Evolutionary conservation across 2,797 vertebrate species (phyloP).

Genomic region (Nannoperca obscura): DNA sequence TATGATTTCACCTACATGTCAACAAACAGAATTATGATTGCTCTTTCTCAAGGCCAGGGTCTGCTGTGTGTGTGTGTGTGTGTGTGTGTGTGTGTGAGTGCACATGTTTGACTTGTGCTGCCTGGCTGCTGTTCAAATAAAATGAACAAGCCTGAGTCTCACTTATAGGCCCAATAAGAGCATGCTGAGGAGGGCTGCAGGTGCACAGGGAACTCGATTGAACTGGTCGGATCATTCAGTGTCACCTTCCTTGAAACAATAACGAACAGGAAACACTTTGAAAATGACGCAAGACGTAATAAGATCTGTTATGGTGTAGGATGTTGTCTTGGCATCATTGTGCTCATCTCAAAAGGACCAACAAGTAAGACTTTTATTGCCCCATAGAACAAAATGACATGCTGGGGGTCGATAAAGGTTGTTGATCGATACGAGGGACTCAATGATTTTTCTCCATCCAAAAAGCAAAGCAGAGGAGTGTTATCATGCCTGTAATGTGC

Average conservation of each 20-base stretch:
- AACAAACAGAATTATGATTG: constrained; percentile 6
- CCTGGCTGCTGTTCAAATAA: not conserved
- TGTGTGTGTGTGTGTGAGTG: not conserved
- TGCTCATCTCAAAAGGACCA: constrained; percentile 32
- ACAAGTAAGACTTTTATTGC: constrained; percentile 43
- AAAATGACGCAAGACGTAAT: constrained; percentile 4
- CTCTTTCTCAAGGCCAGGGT: constrained; percentile 22
- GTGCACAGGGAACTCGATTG: not conserved
- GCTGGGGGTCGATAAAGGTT: constrained; percentile 44
- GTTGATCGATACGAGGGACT: constrained; percentile 57
- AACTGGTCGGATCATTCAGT: not conserved
- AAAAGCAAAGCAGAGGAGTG: constrained; percentile 30
- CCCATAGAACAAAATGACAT: constrained; percentile 41
- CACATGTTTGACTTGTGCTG: not conserved
- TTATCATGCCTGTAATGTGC: not conserved
- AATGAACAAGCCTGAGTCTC: constrained; percentile 12
- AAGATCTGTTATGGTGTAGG: not conserved
- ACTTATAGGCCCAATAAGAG: not conserved
- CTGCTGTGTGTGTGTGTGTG: not conserved
- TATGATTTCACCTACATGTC: constrained; percentile 21
- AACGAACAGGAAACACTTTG: constrained; percentile 21
- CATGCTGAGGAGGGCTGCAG: not conserved
- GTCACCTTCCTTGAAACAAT: not conserved
- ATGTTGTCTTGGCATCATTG: constrained; percentile 28
- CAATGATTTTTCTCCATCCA: constrained; percentile 37